Conservation (phyloP, 2,888 invertebrate species). For the Drosophila formosana region DNA sequence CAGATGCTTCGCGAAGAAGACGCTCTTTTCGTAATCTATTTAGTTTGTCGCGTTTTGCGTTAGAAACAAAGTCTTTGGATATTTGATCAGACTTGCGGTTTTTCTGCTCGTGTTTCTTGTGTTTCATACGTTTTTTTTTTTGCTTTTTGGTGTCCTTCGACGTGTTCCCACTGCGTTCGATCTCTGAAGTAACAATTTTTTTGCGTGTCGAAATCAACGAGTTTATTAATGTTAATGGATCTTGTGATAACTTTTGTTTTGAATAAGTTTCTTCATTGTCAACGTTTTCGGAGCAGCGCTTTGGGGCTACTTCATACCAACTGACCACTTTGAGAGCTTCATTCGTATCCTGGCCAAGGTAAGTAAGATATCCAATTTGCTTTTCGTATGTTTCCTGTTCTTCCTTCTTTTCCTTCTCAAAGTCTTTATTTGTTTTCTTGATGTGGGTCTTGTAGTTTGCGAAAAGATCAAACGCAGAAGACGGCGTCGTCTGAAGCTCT, state of each 20-base stretch:
- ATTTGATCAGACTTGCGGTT: conserved; percentile 40
- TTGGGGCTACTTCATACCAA: conserved; percentile 94
- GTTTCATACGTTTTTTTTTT: conserved; percentile 45
- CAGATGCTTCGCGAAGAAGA: conserved; percentile 92
- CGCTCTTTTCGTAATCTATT: conserved; percentile 85
- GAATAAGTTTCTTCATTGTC: conserved; percentile 87
- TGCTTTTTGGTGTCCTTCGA: conserved; percentile 31
- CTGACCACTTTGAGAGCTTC: conserved; percentile 93
- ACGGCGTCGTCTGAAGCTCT: conserved; percentile 77
- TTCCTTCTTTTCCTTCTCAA: conserved; percentile 94
- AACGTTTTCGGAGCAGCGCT: conserved; percentile 78
- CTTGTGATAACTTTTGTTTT: conserved; percentile 89
- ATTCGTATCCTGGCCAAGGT: conserved; percentile 96
- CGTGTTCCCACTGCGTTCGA: conserved; percentile 18
- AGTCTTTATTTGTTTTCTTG: conserved; percentile 91
- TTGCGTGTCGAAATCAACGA: conserved; percentile 66
- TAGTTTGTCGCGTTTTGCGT: conserved; percentile 80
- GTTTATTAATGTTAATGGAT: conserved; percentile 91
- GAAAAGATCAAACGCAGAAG: conserved; percentile 92
- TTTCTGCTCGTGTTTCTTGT: conserved; percentile 68
- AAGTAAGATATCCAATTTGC: conserved; percentile 97
- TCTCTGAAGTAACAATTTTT: conserved; percentile 10
- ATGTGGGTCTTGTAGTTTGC: conserved; percentile 92
- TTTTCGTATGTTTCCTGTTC: conserved; percentile 99
- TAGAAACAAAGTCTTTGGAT: conserved; percentile 11